Evolutionary conservation across 1,140 invertebrate genomes (phyloP).

Genomic region (Pomacea maculata): DNA sequence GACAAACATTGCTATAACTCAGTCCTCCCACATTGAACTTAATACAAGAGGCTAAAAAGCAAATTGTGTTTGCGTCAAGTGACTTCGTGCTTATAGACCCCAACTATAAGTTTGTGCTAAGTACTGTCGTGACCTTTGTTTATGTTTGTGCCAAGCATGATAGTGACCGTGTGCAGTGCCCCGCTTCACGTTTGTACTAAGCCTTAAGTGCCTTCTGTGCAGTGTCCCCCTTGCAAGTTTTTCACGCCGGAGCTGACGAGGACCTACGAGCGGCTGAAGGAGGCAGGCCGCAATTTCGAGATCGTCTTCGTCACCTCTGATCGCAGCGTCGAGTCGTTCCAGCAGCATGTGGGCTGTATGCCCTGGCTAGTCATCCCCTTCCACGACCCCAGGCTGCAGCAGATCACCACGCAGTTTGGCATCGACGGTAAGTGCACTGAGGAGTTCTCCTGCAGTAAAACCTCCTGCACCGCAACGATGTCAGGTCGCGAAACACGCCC

Average conservation of each 20-base stretch:
- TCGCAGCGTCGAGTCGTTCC: conserved; percentile 77
- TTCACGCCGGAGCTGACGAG: conserved; percentile 80
- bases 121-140: too few relatives aligned
- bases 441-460: neutral
- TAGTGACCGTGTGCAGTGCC: too few relatives aligned
- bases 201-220: conserved; percentile 16
- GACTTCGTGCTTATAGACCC: too few relatives aligned
- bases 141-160: too few relatives aligned
- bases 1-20: too few relatives aligned
- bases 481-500: too few relatives aligned
- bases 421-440: conserved; percentile 69
- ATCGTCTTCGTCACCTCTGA: conserved; percentile 86
- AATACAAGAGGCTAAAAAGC: too few relatives aligned
- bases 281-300: conserved; percentile 77
- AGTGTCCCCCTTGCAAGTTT: conserved; percentile 85
- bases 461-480: too few relatives aligned
- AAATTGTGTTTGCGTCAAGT: too few relatives aligned
- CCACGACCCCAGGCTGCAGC: conserved; percentile 71
- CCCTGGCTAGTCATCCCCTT: conserved; percentile 79
- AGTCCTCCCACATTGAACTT: too few relatives aligned
- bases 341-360: conserved; percentile 75
- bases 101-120: too few relatives aligned
- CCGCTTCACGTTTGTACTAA: too few relatives aligned
- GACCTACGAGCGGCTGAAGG: conserved; percentile 76
- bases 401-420: conserved; percentile 74